Base-by-base conservation (phyloP, 2,888 invertebrate genomes). In the Nomada ferruginata region DNA sequence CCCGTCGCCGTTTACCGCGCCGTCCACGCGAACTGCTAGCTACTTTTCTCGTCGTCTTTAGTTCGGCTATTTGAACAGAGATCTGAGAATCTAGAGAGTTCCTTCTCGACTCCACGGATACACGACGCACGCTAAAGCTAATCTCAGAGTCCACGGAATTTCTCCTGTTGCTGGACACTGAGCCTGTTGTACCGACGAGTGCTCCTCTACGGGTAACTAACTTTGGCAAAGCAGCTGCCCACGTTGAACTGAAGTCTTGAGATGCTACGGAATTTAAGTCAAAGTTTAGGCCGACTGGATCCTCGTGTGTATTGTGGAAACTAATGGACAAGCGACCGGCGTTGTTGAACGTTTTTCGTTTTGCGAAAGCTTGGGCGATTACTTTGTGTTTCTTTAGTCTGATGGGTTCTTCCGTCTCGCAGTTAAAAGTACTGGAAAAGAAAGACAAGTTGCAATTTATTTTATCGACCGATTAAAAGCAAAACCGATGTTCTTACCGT, bases 151-250 rank as follows among this genome's bases (percentile, higher is more conserved):
- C 95, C 7, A 95, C 92, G 0, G 96, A 95, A 86, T 95, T 94
- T 70, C 95, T 93, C 76, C 95, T 94, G 83, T 95, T 94, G 76
- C 95, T 95, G 29, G 94, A 94, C 1, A 95, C 95, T 68, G 94
- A 94, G 10, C 94, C 96, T 87, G 95, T 93, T 72, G 95, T 94
- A 90, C 95, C 95, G 81, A 96, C 96, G 15, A 98, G 94, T 0
- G 98, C 98, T 89, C 97, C 97, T 89, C 98, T 95, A 2, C 98
- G 95, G 10, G 96, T 96, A 1, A 98, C 96, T 91, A 98, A 95
- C 86, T 97, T 96, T 0, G 98, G 98, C 83, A 99, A 94, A 85
- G 98, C 97, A 72, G 97, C 97, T 57, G 97, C 98, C 97, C 98
- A 98, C 0, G 98, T 97, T 0, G 98, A 98, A 75, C 98, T 98